Base-by-base conservation (phyloP, 2,797 vertebrate species). In the Vultur gryphus region DNA sequence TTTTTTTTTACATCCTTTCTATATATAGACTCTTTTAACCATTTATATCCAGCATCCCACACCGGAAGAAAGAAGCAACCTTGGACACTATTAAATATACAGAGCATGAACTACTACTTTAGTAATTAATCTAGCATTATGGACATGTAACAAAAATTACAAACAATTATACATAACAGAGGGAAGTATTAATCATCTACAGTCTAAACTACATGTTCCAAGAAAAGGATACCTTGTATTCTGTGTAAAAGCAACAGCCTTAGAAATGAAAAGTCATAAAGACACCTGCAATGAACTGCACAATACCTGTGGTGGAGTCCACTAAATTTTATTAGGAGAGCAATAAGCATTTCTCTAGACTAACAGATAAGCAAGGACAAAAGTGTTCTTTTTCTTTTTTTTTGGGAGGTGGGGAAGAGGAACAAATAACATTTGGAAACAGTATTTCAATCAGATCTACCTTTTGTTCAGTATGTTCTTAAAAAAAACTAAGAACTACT, bases 391-490 rank as follows among this genome's bases (percentile, higher is more conserved):
- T 16, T 49, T 28, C 5, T 37, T 58, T 35, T 26, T 26, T 48
- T 49, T 13, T 5, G 8, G 23, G 28, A 21, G 13, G 14, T 15
- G 8, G 12, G 35, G 29, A 48, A 5, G 10, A 64, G 2, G 8
- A 67, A 81, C 13, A 75, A 46, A 11, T 52, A n/a, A 58, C 46
- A 84, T 87, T 95, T 88, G 84, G 95, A 97, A 98, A 95, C 70
- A 95, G 92, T 77, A 70, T 71, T 87, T 95, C 96, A 91, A 96
- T 95, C 94, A 94, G 93, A 96, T 96, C 96, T 96, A 89, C 82
- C 93, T 94, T 73, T 93, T 88, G 89, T 91, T 95, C 84, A 31
- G 29, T 35, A 17, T 16, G n/a, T 35, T 72, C 37, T 79, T 46
- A 49, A 85, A 37, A 37, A 37, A 37, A 37, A 91, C 67, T 95